These are phyloP conservation scores for Timema podura DNA, from an alignment of 2,888 invertebrate genomes.

Conservation along the genomic window DNA sequence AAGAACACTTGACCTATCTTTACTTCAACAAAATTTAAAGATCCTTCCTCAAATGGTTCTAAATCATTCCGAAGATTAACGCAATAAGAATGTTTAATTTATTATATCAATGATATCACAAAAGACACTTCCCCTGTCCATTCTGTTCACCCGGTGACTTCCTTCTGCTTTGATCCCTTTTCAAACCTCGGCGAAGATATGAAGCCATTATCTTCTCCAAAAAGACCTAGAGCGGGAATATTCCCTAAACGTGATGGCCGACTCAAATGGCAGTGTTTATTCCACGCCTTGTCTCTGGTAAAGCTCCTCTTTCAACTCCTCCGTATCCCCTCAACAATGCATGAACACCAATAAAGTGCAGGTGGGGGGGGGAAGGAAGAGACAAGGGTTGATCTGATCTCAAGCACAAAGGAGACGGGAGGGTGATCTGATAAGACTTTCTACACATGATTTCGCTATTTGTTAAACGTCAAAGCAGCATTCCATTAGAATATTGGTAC, in stretches of 20 bases:
- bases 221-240: not conserved
- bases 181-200: not conserved
- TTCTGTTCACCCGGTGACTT: not conserved
- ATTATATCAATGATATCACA: too few species aligned
- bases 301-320: not conserved
- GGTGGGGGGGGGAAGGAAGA: not conserved
- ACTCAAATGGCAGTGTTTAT: constrained; percentile 6
- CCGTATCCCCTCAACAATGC: not conserved
- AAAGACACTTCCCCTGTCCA: not conserved
- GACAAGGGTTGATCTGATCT: not conserved
- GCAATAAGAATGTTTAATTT: too few species aligned
- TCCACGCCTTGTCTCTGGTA: not conserved
- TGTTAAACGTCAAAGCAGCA: too few species aligned
- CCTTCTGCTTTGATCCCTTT: not conserved
- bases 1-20: too few species aligned
- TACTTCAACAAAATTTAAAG: too few species aligned
- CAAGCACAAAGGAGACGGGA: too few species aligned
- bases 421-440: too few species aligned
- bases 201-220: too few species aligned
- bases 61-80: not conserved
- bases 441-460: too few species aligned
- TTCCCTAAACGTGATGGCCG: constrained; percentile 4
- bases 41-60: not conserved
- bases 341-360: not conserved
- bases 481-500: too few species aligned